These are phyloP conservation scores for Trachymyrmex septentrionalis DNA, from an alignment of 1,140 invertebrate species.

Conservation along the genomic window DNA sequence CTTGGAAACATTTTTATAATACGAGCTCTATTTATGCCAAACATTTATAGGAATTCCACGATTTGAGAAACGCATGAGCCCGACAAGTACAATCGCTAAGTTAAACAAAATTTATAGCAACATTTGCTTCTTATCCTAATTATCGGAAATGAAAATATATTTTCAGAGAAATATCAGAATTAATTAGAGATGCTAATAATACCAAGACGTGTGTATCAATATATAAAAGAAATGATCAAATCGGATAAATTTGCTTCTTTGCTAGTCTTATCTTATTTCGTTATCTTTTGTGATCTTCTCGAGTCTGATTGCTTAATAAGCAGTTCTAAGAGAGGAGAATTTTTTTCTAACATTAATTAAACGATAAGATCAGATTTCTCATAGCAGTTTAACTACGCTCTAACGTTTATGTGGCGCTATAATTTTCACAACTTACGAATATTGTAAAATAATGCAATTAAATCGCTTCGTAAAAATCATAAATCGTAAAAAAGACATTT, in stretches of 20 bases:
- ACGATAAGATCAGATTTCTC: background rate
- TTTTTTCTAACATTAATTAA: conserved; percentile 36
- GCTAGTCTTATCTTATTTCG: conserved; percentile 21
- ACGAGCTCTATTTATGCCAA: background rate
- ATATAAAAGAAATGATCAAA: background rate
- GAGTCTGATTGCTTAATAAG: background rate
- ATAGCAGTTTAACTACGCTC: background rate
- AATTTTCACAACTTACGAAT: background rate
- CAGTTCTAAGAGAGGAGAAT: background rate
- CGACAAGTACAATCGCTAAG: background rate
- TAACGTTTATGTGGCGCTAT: background rate
- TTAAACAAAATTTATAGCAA: background rate
- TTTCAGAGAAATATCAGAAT: background rate
- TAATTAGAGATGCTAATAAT: background rate
- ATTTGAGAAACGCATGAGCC: background rate
- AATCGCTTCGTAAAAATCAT: background rate
- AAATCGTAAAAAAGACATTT: background rate
- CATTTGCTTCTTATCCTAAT: background rate
- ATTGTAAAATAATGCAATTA: background rate
- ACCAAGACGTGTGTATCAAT: background rate
- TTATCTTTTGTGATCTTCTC: background rate
- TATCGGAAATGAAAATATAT: background rate
- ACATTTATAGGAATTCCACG: background rate
- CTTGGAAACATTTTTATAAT: background rate
- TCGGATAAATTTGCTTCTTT: background rate